Evolutionary conservation across 2,113 vertebrate genomes (phyloP).

Genomic region (Alexandromys fortis): DNA sequence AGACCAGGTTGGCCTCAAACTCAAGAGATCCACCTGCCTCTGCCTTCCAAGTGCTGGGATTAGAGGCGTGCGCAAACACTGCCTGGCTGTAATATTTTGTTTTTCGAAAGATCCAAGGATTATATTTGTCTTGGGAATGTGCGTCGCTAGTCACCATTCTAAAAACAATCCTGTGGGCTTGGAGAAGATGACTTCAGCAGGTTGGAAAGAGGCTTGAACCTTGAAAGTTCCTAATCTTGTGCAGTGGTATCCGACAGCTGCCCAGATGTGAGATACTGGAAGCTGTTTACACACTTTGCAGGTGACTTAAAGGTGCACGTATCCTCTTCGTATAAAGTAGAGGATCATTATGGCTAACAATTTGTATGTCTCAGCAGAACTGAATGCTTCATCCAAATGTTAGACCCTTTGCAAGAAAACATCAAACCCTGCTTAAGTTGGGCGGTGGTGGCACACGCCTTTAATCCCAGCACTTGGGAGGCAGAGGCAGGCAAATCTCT

Average conservation of each 20-base stretch:
- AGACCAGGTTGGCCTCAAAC: neutral
- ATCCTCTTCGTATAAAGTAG: neutral
- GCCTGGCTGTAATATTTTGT: neutral
- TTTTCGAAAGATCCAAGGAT: constrained; percentile 17
- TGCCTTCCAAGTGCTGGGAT: neutral
- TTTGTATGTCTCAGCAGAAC: neutral
- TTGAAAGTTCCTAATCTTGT: neutral
- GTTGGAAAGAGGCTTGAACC: neutral
- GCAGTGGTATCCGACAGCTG: neutral
- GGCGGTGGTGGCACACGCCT: no score
- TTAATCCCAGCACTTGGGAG: no score
- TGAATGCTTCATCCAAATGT: neutral
- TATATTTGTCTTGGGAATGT: neutral
- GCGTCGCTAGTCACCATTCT: neutral
- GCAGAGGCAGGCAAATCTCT: no score
- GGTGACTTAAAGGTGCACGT: neutral
- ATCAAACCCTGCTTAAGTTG: neutral
- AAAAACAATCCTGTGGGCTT: neutral
- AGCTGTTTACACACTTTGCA: neutral
- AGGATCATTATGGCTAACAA: neutral
- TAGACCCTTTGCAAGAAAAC: constrained; percentile 35
- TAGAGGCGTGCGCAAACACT: neutral
- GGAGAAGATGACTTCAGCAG: neutral
- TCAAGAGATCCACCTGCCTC: neutral
- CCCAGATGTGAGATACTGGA: neutral